phyloP scores from a whole-genome alignment of 2,113 vertebrate genomes.

The Procavia capensis region DNA sequence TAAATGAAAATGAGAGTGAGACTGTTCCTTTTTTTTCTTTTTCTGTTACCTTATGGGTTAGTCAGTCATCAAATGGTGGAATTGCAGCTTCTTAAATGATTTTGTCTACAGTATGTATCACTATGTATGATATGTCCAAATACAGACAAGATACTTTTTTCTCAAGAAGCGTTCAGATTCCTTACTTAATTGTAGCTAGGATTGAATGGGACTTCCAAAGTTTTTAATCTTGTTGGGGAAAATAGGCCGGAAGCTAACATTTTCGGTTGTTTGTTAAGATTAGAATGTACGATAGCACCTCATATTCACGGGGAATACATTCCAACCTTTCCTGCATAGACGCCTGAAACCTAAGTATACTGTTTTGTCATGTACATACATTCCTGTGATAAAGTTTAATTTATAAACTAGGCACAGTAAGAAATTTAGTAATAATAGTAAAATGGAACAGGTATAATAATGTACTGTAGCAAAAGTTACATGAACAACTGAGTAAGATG shows the following conservation, averaged over 20 bases:
- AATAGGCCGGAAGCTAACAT: constrained; percentile 47
- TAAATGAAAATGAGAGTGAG: constrained; percentile 32
- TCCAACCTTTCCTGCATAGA: too few relatives aligned
- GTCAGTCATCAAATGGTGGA: neutral
- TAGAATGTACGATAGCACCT: neutral
- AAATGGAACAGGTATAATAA: too few relatives aligned
- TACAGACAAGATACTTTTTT: neutral
- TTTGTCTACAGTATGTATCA: neutral
- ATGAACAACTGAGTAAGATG: too few relatives aligned
- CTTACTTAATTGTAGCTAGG: constrained; percentile 27
- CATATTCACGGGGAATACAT: too few relatives aligned
- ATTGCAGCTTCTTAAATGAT: neutral
- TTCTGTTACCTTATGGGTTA: neutral
- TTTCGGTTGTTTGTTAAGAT: constrained; percentile 39
- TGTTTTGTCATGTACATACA: too few relatives aligned
- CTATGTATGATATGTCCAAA: neutral
- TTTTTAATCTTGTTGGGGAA: constrained; percentile 37
- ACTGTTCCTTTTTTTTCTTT: neutral
- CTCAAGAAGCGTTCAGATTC: neutral
- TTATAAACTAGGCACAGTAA: too few relatives aligned
- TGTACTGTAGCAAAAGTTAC: too few relatives aligned
- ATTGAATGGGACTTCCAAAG: neutral
- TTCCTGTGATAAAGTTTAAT: too few relatives aligned
- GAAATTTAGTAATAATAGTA: too few relatives aligned
- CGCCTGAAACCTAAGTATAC: too few relatives aligned